phyloP scores from a whole-genome alignment of 2,888 invertebrate genomes.

The Seira ritae region DNA sequence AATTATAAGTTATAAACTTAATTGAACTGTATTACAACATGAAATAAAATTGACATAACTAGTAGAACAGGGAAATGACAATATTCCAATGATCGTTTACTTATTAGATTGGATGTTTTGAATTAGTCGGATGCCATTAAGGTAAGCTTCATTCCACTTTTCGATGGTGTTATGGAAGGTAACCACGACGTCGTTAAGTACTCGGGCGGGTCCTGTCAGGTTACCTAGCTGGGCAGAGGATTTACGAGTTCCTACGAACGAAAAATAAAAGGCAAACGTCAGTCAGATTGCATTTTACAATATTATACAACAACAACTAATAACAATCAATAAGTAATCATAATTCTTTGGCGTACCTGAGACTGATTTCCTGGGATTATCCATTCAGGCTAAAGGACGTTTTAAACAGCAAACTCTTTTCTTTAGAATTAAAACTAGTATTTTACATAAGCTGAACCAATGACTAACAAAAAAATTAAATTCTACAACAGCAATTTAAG shows the following conservation, averaged over 20 bases:
- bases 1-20: constrained; percentile 8
- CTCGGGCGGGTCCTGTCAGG: constrained; percentile 64
- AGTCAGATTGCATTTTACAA: neutral
- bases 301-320: constrained; percentile 15
- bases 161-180: constrained; percentile 63
- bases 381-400: constrained; percentile 45
- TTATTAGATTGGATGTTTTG: constrained; percentile 54
- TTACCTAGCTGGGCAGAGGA: constrained; percentile 64
- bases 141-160: constrained; percentile 65
- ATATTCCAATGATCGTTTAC: constrained; percentile 47
- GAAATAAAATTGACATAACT: too few species aligned
- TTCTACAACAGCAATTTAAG: too few species aligned
- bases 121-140: constrained; percentile 56
- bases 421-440: too few species aligned
- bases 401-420: too few species aligned
- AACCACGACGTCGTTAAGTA: constrained; percentile 66
- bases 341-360: constrained; percentile 43
- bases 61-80: too few species aligned
- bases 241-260: constrained; percentile 45
- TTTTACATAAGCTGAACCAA: too few species aligned
- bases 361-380: constrained; percentile 44
- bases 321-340: neutral
- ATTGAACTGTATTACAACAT: neutral
- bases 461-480: too few species aligned
- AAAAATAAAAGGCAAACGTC: neutral